Evolutionary conservation across 2,113 vertebrate species (phyloP), one percentile per base, ranked within the genome.

Genomic region (Phrynosoma platyrhinos): DNA sequence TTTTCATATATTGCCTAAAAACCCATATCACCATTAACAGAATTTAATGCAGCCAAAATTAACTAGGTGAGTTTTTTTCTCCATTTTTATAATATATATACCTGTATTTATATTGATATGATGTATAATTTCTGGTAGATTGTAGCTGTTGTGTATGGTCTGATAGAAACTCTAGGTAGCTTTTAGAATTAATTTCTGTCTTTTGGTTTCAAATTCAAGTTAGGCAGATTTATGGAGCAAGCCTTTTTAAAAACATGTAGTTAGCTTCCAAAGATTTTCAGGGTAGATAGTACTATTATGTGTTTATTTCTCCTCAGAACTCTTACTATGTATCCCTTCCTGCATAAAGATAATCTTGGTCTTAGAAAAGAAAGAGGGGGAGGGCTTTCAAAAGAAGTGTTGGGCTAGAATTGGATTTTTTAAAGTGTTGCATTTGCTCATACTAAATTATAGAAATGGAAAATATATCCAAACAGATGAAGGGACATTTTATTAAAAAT

Each of bases 31-130:
- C 25, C 88, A 68, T 66, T 83, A 79, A 87, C 82, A 93, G 77
- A 66, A 83, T 62, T 47, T 78, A 78, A 9, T 78, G 91, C 91
- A 93, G 7, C 77, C 71, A 25, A 90, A 47, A 82, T 71, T 91
- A 85, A 87, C 1, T 27, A 90, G 82, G 90, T 94, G 72, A 75
- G 95, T 91, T 79, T 52, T 64, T 66, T 0, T 87, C 90, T 36
- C 53, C 83, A 79, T 0, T 88, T 4, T 3, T 62, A 16, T 91
- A 90, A 47, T 42, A 42, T 42, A 42, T 21, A 9, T 40, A 76
- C 9, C 2, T 30, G 25, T 42, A 42, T 71, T 71, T 62, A 16
- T 62, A 62, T 62, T 62, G 58, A 13, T 62, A 62, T 16, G 58
- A 21, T 20, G 4, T 32, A 74, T 32, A 83, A 40, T 47, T 91